These are phyloP conservation scores for Lepidochitona cinerea DNA, from an alignment of 2,888 invertebrate species.

Conservation along the genomic window DNA sequence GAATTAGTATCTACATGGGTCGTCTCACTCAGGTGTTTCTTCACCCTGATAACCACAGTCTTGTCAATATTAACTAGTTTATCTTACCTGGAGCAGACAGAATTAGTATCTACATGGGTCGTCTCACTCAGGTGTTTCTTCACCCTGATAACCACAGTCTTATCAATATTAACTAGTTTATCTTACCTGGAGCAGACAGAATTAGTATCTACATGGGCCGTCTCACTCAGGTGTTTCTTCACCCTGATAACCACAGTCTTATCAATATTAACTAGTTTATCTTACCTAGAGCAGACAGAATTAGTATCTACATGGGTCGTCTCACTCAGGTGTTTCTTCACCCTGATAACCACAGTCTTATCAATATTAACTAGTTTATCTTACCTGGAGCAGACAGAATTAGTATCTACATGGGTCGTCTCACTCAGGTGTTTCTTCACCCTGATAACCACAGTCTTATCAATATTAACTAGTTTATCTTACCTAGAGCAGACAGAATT, in stretches of 20 bases:
- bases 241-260: constrained; percentile 56
- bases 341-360: constrained; percentile 51
- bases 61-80: constrained; percentile 30
- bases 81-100: constrained; percentile 23
- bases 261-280: constrained; percentile 23
- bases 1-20: constrained; percentile 7
- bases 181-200: constrained; percentile 24
- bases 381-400: constrained; percentile 23
- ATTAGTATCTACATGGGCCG: constrained; percentile 11
- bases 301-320: constrained; percentile 16
- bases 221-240: constrained; percentile 52
- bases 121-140: constrained; percentile 53
- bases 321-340: constrained; percentile 56
- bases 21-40: constrained; percentile 51
- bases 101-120: constrained; percentile 7
- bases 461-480: constrained; percentile 13
- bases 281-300: constrained; percentile 24
- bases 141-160: constrained; percentile 55
- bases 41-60: constrained; percentile 55
- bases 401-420: constrained; percentile 17
- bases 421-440: constrained; percentile 57
- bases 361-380: constrained; percentile 23
- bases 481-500: constrained; percentile 23
- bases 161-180: constrained; percentile 27
- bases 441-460: constrained; percentile 53